These are phyloP conservation scores for Plectrocnemia conspersa DNA, from an alignment of 1,140 invertebrate genomes.

Conservation along the genomic window DNA sequence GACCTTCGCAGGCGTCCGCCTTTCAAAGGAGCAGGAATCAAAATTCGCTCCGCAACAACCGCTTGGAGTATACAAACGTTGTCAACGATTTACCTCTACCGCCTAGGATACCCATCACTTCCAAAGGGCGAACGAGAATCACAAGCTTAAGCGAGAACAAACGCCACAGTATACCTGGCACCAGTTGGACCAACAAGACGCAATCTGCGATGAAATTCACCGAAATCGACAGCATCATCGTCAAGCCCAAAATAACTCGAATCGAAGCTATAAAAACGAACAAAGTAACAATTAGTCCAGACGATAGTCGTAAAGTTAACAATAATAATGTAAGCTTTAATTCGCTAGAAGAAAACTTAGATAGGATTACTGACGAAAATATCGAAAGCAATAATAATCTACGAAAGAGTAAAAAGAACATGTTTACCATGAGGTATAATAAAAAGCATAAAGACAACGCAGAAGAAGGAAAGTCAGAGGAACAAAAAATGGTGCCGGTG, in stretches of 20 bases:
- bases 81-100: conserved; percentile 14
- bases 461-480: conserved; percentile 40
- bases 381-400: conserved; percentile 49
- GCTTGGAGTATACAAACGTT: conserved; percentile 51
- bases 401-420: conserved; percentile 59
- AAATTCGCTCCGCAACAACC: conserved; percentile 57
- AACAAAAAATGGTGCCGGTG: conserved; percentile 48
- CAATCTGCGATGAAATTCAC: conserved; percentile 51
- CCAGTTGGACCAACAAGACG: conserved; percentile 51
- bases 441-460: conserved; percentile 54
- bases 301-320: conserved; percentile 19
- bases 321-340: conserved; percentile 32
- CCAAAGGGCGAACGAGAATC: conserved; percentile 3
- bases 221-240: too few relatives aligned
- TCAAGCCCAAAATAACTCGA: too few relatives aligned
- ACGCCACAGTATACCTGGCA: conserved; percentile 50
- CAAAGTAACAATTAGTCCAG: too few relatives aligned
- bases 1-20: conserved; percentile 51
- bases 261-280: too few relatives aligned
- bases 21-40: conserved; percentile 52
- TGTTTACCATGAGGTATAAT: conserved; percentile 59
- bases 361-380: conserved; percentile 32
- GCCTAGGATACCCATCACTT: neutral
- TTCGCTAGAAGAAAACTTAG: conserved; percentile 29
- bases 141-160: conserved; percentile 38